Evolutionary conservation across 2,888 invertebrate species (phyloP).

Genomic region (Lycaena phlaeas): DNA sequence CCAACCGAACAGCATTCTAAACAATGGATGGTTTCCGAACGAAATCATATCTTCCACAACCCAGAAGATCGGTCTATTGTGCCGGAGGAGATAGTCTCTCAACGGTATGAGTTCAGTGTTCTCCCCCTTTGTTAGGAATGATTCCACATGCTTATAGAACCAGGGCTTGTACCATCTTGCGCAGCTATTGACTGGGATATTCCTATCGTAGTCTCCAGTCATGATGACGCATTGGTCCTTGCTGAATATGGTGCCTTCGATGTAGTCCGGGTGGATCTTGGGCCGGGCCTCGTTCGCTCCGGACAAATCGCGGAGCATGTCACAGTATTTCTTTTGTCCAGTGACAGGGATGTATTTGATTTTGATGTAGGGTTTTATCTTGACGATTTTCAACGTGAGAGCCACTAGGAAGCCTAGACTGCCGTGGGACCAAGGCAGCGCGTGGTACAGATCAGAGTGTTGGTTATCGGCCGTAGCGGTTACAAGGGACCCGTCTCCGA

Average conservation of each 20-base stretch:
- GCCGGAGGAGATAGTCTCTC: slow-evolving; percentile 75
- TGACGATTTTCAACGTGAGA: slow-evolving; percentile 75
- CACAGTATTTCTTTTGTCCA: slow-evolving; percentile 76
- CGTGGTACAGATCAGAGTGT: slow-evolving; percentile 70
- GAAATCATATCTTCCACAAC: slow-evolving; percentile 81
- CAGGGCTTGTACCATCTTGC: slow-evolving; percentile 80
- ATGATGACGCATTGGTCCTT: slow-evolving; percentile 77
- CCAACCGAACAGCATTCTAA: slow-evolving; percentile 77
- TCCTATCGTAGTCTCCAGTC: slow-evolving; percentile 73
- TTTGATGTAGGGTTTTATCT: slow-evolving; percentile 76
- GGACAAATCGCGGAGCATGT: slow-evolving; percentile 73
- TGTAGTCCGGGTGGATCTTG: slow-evolving; percentile 69
- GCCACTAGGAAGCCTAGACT: slow-evolving; percentile 78
- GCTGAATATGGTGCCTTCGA: slow-evolving; percentile 78
- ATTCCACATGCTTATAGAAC: slow-evolving; percentile 79
- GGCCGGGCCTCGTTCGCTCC: slow-evolving; percentile 66
- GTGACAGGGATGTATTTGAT: slow-evolving; percentile 76
- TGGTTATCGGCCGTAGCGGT: slow-evolving; percentile 72
- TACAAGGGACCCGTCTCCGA: slow-evolving; percentile 75
- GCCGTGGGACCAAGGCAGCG: slow-evolving; percentile 79
- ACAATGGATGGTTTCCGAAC: slow-evolving; percentile 77
- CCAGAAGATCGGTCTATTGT: slow-evolving; percentile 81
- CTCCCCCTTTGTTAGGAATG: slow-evolving; percentile 65
- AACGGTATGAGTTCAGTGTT: slow-evolving; percentile 75
- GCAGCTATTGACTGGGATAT: slow-evolving; percentile 67